phyloP scores from a whole-genome alignment of 2,797 vertebrate genomes.

The Miichthys miiuy region DNA sequence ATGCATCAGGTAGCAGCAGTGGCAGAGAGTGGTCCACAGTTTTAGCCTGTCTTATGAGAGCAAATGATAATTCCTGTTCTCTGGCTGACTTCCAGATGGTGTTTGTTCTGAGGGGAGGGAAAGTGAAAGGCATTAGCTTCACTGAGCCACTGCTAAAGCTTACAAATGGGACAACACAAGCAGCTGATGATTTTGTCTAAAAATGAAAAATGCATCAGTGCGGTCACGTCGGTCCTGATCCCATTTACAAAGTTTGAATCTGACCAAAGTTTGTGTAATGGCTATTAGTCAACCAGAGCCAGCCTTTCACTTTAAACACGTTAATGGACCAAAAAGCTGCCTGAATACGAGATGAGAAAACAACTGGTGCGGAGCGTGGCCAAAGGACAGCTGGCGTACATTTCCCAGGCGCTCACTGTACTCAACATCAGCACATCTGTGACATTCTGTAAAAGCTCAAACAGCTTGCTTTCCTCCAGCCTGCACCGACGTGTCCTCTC shows the following conservation, averaged over 20 bases:
- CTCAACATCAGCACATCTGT: constrained; percentile 21
- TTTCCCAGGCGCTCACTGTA: not conserved
- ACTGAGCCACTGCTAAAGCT: constrained; percentile 39
- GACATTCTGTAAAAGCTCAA: not conserved
- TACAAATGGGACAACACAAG: constrained; percentile 29
- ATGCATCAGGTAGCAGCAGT: constrained; percentile 15
- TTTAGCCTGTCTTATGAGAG: constrained; percentile 1
- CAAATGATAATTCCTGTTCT: constrained; percentile 35
- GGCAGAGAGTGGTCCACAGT: not conserved
- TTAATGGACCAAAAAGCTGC: constrained; percentile 37
- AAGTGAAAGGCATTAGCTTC: constrained; percentile 45
- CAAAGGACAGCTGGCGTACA: constrained; percentile 1
- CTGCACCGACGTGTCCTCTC: not conserved
- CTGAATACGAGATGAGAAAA: not conserved
- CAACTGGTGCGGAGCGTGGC: not conserved
- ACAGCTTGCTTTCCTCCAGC: not conserved
- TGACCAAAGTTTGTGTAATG: constrained; percentile 6
- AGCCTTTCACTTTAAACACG: constrained; percentile 3
- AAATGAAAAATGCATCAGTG: constrained; percentile 18
- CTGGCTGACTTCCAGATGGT: constrained; percentile 50
- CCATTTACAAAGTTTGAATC: constrained; percentile 11
- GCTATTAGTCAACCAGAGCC: constrained; percentile 8
- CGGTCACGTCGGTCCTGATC: not conserved
- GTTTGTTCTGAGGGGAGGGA: constrained; percentile 31
- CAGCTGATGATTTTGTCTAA: constrained; percentile 14